Conservation (phyloP, 1,140 invertebrate species). For the Drosophila lowei region DNA sequence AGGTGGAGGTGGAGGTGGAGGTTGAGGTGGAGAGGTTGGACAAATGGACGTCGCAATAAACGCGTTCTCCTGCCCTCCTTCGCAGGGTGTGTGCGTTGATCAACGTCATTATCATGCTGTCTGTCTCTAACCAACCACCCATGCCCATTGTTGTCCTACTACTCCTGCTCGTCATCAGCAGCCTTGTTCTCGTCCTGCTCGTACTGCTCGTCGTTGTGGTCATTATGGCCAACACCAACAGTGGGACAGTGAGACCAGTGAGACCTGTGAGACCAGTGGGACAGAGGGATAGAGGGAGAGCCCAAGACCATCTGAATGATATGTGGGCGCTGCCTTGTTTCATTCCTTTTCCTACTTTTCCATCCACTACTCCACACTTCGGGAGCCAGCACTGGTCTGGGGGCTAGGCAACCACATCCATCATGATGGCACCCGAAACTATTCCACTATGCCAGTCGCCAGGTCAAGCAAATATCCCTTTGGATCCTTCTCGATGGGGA, state of each 20-base stretch:
- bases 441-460: conserved; percentile 6
- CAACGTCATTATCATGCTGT: conserved; percentile 63
- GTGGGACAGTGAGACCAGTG: conserved; percentile 9
- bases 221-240: conserved; percentile 72
- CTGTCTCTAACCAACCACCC: conserved; percentile 39
- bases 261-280: not conserved
- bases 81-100: conserved; percentile 70
- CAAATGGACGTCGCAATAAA: conserved; percentile 65
- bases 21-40: conserved; percentile 28
- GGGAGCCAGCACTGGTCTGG: too few relatives aligned
- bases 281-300: not conserved
- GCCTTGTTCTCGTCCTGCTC: not conserved
- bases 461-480: conserved; percentile 7
- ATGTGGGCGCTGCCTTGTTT: conserved; percentile 60
- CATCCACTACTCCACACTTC: not conserved
- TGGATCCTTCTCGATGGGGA: not conserved
- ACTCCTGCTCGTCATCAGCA: conserved; percentile 5
- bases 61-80: conserved; percentile 9
- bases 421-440: conserved; percentile 44
- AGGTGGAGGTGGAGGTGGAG: not conserved
- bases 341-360: conserved; percentile 33
- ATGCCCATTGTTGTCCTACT: conserved; percentile 46
- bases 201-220: conserved; percentile 1
- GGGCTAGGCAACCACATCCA: conserved; percentile 58
- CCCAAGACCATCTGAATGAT: conserved; percentile 41